Base-by-base conservation (phyloP, 2,797 vertebrate genomes). In the Coregonus suidteri region DNA sequence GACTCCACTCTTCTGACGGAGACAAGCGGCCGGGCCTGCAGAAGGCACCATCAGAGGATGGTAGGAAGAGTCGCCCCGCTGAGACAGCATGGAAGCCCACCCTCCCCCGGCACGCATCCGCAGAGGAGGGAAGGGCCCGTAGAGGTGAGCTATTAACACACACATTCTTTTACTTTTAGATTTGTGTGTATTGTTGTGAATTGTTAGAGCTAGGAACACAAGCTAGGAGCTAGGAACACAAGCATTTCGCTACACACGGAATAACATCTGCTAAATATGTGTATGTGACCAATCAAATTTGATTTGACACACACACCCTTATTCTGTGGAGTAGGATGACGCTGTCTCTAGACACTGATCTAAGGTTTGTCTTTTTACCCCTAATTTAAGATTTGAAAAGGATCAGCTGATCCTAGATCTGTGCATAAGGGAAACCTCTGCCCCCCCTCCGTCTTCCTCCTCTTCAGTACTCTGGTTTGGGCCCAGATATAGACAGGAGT, bases 21-120 rank as follows among this genome's bases (percentile, higher is more conserved):
- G 93, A 91, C 75, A 85, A 82, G 76, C 91, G 92, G 76, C 91
- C 93, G 0, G 92, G 91, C 16, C 88, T 95, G 75, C 94, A 93
- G 87, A 95, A 95, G 80, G 93, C 88, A 30, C 94, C 93, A 0
- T 95, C 95, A 0, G 95, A 95, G 82, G 95, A 95, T 0, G 85
- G 93, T 62, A 89, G 94, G 74, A 91, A 92, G 83, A 88, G 77
- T 56, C 92, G 94, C 3, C 90, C 91, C 0, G n/a, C 83, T 0
- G 95, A 95, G 35, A 47, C 80, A 0, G 94, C 95, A 37, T 94
- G 94, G 94, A 95, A 93, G 77, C 93, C 93, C 2, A 92, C 91
- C 0, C 93, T 95, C 6, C 93, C 94, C 52, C 91, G 94, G 15
- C 93, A 95, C 70, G 89, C 92, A 0, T 95, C 94, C 20, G 90